Conservation (phyloP, 2,888 invertebrate species). For the Cataglyphis cursor region DNA sequence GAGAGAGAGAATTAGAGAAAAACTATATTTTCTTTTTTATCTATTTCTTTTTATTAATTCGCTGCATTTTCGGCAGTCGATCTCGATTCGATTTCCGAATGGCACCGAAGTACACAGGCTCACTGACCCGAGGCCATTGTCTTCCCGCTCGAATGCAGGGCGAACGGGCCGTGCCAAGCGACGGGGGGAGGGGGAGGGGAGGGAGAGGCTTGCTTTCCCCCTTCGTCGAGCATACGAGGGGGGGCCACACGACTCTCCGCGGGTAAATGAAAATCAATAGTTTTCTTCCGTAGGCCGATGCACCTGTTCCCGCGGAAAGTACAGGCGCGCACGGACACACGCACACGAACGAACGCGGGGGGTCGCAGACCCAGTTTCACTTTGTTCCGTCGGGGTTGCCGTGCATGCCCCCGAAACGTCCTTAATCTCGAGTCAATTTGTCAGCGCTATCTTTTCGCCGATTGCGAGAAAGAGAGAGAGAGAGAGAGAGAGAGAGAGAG, state of each 20-base stretch:
- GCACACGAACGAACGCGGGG: slow-evolving; percentile 57
- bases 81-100: slow-evolving; percentile 64
- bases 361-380: slow-evolving; percentile 78
- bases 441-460: slow-evolving; percentile 76
- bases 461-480: slow-evolving; percentile 19
- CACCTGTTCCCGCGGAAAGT: slow-evolving; percentile 71
- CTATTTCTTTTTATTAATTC: neutral
- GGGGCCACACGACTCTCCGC: slow-evolving; percentile 41
- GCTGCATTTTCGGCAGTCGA: slow-evolving; percentile 7
- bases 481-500: neutral
- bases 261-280: slow-evolving; percentile 83
- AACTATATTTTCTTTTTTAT: no score
- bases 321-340: slow-evolving; percentile 27
- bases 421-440: slow-evolving; percentile 78
- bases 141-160: slow-evolving; percentile 72
- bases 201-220: slow-evolving; percentile 6
- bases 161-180: slow-evolving; percentile 75
- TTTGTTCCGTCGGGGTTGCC: slow-evolving; percentile 63
- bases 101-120: slow-evolving; percentile 64
- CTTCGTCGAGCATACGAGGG: slow-evolving; percentile 38
- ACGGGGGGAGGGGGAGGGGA: slow-evolving; percentile 21
- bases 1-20: neutral
- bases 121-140: slow-evolving; percentile 75
- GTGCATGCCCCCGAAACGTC: slow-evolving; percentile 75
- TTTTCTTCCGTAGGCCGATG: slow-evolving; percentile 82